Evolutionary conservation across 2,113 vertebrate genomes (phyloP).

Genomic region (Zosterops japonicus): DNA sequence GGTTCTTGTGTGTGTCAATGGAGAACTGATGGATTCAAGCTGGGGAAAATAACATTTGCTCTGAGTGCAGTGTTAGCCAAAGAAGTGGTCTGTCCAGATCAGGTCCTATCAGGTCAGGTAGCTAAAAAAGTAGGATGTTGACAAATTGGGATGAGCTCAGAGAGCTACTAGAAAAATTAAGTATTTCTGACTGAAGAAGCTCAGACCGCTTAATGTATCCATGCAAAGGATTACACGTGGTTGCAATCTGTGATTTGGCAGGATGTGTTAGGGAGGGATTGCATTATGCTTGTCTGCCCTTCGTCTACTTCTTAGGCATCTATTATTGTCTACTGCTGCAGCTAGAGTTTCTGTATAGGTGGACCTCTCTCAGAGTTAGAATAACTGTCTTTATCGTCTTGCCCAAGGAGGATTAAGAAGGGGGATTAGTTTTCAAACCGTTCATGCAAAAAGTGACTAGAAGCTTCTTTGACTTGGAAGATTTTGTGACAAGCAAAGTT

Average conservation of each 20-base stretch:
- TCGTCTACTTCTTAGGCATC: not conserved
- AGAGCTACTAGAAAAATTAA: not conserved
- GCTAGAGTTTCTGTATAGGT: constrained; percentile 17
- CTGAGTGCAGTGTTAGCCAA: not conserved
- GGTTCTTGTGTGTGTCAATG: not conserved
- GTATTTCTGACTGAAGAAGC: not conserved
- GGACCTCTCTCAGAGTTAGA: constrained; percentile 6
- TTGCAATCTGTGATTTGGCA: not conserved
- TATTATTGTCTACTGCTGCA: constrained; percentile 23
- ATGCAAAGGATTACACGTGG: not conserved
- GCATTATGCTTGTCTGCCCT: not conserved
- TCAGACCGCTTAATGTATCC: not conserved
- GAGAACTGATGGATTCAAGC: not conserved
- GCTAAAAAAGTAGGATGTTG: not conserved
- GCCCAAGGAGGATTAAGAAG: constrained; percentile 27
- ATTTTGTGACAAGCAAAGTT: not conserved
- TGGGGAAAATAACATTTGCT: not conserved
- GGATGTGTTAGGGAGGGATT: not conserved
- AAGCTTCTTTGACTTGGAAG: not conserved
- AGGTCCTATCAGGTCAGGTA: not conserved
- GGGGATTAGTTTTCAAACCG: constrained; percentile 27
- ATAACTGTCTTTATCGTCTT: constrained; percentile 49
- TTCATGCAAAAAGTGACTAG: not conserved
- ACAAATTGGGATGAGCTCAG: not conserved
- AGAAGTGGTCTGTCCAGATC: not conserved